Evolutionary conservation across 2,888 invertebrate species (phyloP).

Genomic region (Strigamia crassipes): DNA sequence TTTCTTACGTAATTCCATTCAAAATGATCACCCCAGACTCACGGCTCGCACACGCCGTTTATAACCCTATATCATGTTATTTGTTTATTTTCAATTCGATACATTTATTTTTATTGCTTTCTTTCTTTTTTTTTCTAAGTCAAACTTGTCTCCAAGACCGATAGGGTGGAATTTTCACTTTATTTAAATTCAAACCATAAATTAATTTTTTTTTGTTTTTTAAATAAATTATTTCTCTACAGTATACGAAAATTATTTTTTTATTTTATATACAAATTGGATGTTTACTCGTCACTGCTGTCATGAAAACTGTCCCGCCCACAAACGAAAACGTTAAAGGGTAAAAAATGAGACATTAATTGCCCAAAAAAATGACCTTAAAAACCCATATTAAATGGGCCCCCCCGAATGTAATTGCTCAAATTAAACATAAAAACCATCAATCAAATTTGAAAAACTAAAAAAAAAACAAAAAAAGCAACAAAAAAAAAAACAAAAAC

Average conservation of each 20-base stretch:
- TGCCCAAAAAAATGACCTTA: slow-evolving; percentile 32
- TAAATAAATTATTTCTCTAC: not conserved
- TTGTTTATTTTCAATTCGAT: not conserved
- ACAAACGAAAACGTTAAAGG: slow-evolving; percentile 31
- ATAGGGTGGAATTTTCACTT: no score
- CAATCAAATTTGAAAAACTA: not conserved
- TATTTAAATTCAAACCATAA: no score
- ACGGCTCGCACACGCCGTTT: no score
- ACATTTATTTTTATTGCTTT: not conserved
- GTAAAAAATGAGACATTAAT: slow-evolving; percentile 3
- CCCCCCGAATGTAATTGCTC: slow-evolving; percentile 10
- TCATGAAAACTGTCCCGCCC: slow-evolving; percentile 19
- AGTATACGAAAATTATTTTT: no score
- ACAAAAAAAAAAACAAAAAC: not conserved
- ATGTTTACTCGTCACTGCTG: not conserved
- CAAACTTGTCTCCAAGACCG: not conserved
- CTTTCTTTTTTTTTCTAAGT: not conserved
- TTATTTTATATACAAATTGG: not conserved
- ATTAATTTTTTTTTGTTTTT: not conserved
- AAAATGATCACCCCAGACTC: not conserved
- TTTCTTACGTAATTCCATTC: not conserved
- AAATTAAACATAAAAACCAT: not conserved
- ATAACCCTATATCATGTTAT: no score
- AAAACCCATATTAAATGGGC: slow-evolving; percentile 18
- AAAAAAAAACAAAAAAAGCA: not conserved